A percentile compares a stretch with the other conserved stretches of the same genome.
phyloP scores from a whole-genome alignment of 2,797 vertebrate genomes.

The Sardinella longiceps region DNA sequence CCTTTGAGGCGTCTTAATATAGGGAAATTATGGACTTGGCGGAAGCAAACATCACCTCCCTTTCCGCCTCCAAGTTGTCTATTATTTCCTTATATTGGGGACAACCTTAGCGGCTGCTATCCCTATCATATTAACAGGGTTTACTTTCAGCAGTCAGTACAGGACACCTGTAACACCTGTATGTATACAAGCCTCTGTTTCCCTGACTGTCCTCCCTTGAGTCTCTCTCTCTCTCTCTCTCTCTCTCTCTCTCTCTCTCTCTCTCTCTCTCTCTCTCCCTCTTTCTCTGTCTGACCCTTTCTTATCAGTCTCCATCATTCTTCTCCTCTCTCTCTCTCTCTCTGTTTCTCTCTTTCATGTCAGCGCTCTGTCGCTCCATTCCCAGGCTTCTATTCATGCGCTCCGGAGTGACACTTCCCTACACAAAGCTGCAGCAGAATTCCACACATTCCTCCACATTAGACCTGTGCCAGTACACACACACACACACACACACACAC shows the following conservation, averaged over 20 bases:
- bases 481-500: conserved; percentile 67
- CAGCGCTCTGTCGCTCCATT: conserved; percentile 63
- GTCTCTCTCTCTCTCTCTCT: too few relatives aligned
- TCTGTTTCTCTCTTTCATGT: conserved; percentile 60
- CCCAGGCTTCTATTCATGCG: conserved; percentile 67
- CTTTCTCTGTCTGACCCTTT: neutral
- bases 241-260: neutral
- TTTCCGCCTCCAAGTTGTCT: too few relatives aligned
- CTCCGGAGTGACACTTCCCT: conserved; percentile 38
- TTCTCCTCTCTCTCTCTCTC: conserved; percentile 41
- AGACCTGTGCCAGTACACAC: conserved; percentile 67
- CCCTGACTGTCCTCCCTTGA: too few relatives aligned
- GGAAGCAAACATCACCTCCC: too few relatives aligned
- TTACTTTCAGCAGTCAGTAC: too few relatives aligned
- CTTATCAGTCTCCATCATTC: conserved; percentile 38
- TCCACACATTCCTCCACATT: conserved; percentile 79
- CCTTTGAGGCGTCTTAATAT: too few relatives aligned
- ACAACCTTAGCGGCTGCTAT: too few relatives aligned
- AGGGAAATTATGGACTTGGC: too few relatives aligned
- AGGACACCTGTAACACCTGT: too few relatives aligned
- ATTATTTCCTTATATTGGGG: too few relatives aligned
- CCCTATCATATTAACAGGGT: too few relatives aligned
- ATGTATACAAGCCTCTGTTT: too few relatives aligned
- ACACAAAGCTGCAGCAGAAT: conserved; percentile 78
- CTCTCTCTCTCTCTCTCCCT: conserved; percentile 35